Percentiles rank a stretch among this genome's conserved stretches.
These are phyloP conservation scores for Furcifer pardalis DNA, from an alignment of 2,797 vertebrate species.

Conservation along the genomic window DNA sequence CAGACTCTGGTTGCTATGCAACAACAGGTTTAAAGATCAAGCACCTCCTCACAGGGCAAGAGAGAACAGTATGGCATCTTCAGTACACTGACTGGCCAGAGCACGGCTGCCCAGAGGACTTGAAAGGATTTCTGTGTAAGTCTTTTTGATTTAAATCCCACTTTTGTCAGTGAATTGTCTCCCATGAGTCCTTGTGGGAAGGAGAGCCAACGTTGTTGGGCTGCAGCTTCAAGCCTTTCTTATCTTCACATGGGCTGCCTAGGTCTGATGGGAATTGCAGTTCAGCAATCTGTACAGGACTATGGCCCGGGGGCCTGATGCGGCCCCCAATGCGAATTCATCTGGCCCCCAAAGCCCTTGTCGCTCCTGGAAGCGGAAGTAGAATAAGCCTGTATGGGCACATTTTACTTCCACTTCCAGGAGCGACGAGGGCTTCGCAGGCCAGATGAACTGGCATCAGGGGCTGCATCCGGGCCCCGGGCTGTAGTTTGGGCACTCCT, in stretches of 20 bases:
- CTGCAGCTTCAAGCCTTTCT: background rate
- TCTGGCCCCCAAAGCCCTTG: no score
- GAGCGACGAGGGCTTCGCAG: no score
- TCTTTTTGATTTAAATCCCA: conserved; percentile 15
- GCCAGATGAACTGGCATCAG: no score
- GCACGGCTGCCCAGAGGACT: conserved; percentile 95
- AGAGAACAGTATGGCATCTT: conserved; percentile 96
- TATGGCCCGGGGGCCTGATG: no score
- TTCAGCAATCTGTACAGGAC: no score
- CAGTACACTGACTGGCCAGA: conserved; percentile 99
- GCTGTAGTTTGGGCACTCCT: no score
- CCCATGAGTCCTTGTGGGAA: background rate
- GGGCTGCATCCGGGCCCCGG: no score
- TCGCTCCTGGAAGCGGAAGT: no score
- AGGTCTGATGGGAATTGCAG: background rate
- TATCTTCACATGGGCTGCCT: background rate
- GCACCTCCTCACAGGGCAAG: conserved; percentile 93
- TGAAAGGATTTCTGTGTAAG: conserved; percentile 96
- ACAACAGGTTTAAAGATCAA: conserved; percentile 97
- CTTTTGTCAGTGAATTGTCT: background rate
- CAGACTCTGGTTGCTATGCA: conserved; percentile 96
- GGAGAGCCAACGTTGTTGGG: background rate
- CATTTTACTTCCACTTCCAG: no score
- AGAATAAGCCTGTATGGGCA: no score
- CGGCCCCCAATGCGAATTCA: no score